Evolutionary conservation across 2,113 vertebrate species (phyloP), one percentile per base, ranked within the genome.

Genomic region (Xenotilapia caudafasciata): DNA sequence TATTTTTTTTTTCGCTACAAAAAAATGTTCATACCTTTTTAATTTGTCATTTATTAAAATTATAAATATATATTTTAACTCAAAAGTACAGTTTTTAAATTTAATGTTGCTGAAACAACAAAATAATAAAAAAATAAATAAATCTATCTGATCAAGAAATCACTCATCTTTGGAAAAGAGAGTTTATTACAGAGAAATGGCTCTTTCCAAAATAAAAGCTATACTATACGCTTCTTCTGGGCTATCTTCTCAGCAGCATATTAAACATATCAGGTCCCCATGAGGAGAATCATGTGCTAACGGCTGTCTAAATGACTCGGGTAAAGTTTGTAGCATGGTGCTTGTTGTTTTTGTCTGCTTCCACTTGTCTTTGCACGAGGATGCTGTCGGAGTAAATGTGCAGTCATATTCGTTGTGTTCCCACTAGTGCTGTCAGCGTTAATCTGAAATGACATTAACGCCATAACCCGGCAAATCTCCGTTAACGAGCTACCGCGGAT

Each of bases 361-460:
- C 14, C 12, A 14, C 12, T 45, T 45, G 12, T 45, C 12, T 45
- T 45, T 45, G 42, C 42, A 45, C 42, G 4, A 45, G 5, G 40
- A 42, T 42, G 5, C 0, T 28, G 4, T 28, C 28, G 2, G 28
- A 0, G 28, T 28, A 28, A 28, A 28, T 28, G 28, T 28, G 28
- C 28, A 28, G 28, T 28, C 28, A 28, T 28, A 28, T 28, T 28
- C 28, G 2, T 28, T 28, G 28, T 28, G 28, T 28, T 28, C 0
- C 28, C 1, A 28, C 28, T 31, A 7, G 31, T 31, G 31, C 6
- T 7, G 6, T 31, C 28, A 28, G 28, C 5, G 2, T 28, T 28
- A 28, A 28, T 28, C n/a, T n/a, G 1, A 0, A 42, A 42, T 13
- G 0, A 42, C 40, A 0, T 42, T 42, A 42, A 42, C 3, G 3